Evolutionary conservation across 1,140 invertebrate genomes (phyloP).

Genomic region (Diorhabda sublineata): DNA sequence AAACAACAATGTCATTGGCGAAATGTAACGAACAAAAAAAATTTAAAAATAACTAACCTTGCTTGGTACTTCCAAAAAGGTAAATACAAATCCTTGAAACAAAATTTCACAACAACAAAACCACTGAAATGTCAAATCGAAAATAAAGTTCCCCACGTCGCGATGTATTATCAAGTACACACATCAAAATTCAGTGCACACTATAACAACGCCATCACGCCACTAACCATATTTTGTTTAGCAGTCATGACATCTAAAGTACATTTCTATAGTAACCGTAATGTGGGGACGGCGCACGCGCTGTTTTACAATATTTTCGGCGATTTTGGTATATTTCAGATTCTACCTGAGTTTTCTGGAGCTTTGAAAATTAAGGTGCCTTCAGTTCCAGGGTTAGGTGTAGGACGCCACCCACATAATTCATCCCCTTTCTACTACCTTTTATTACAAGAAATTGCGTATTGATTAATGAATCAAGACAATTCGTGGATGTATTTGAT

Average conservation of each 20-base stretch:
- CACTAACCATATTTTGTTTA: slow-evolving; percentile 9
- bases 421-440: too few relatives aligned
- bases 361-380: not conserved
- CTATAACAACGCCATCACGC: slow-evolving; percentile 15
- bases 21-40: not conserved
- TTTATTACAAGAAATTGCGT: too few relatives aligned
- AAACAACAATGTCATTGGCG: slow-evolving; percentile 8
- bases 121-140: slow-evolving; percentile 13
- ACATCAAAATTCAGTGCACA: not conserved
- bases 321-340: not conserved
- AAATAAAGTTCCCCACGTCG: not conserved
- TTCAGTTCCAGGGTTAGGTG: too few relatives aligned
- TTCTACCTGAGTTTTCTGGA: not conserved
- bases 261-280: not conserved
- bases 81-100: slow-evolving; percentile 12
- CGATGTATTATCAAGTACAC: not conserved
- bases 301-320: not conserved
- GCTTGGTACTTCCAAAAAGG: slow-evolving; percentile 9
- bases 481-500: too few relatives aligned
- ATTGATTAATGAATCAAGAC: too few relatives aligned
- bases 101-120: slow-evolving; percentile 16
- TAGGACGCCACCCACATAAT: too few relatives aligned
- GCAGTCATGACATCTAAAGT: slow-evolving; percentile 6
- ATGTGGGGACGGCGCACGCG: not conserved
- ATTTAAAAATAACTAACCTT: slow-evolving; percentile 5